A percentile compares a stretch with the other conserved stretches of the same genome.
These are phyloP conservation scores for fruit fly (Drosophila melanogaster) DNA, from an alignment of 1,140 invertebrate species.

Conservation along the genomic window DNA sequence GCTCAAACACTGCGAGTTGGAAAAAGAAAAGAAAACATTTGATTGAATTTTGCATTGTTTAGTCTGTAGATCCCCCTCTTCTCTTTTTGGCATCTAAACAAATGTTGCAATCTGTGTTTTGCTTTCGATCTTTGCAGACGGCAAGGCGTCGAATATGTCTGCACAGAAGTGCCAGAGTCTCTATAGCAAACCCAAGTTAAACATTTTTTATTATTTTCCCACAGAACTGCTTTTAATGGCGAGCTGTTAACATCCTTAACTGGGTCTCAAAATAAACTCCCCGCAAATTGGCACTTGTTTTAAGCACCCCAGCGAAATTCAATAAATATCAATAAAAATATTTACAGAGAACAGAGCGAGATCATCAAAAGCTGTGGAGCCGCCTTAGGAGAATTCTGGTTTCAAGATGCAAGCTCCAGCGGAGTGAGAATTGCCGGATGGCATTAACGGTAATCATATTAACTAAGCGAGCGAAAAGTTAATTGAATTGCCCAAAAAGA, in stretches of 20 bases:
- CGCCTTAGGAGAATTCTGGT: slow-evolving; percentile 26
- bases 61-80: slow-evolving; percentile 39
- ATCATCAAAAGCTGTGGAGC: slow-evolving; percentile 56
- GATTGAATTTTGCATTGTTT: slow-evolving; percentile 55
- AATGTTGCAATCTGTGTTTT: slow-evolving; percentile 55
- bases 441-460: slow-evolving; percentile 71
- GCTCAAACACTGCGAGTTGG: slow-evolving; percentile 31
- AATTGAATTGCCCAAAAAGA: slow-evolving; percentile 73
- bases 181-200: not conserved
- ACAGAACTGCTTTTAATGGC: not conserved
- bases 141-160: slow-evolving; percentile 41
- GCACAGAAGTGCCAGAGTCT: slow-evolving; percentile 2
- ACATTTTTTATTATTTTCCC: slow-evolving; percentile 7
- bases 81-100: slow-evolving; percentile 39
- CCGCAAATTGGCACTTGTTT: slow-evolving; percentile 54
- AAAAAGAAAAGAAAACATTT: slow-evolving; percentile 33
- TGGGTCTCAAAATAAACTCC: slow-evolving; percentile 36
- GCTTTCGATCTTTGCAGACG: slow-evolving; percentile 13
- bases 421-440: not conserved
- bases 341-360: slow-evolving; percentile 43
- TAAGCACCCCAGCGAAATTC: slow-evolving; percentile 52
- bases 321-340: slow-evolving; percentile 75
- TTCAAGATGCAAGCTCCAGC: slow-evolving; percentile 1
- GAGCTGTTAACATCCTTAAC: slow-evolving; percentile 3
- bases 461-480: slow-evolving; percentile 59